A percentile compares a stretch with the other conserved stretches of the same genome.
These are phyloP conservation scores for Thalassophryne amazonica DNA, from an alignment of 2,797 vertebrate genomes.

Conservation along the genomic window DNA sequence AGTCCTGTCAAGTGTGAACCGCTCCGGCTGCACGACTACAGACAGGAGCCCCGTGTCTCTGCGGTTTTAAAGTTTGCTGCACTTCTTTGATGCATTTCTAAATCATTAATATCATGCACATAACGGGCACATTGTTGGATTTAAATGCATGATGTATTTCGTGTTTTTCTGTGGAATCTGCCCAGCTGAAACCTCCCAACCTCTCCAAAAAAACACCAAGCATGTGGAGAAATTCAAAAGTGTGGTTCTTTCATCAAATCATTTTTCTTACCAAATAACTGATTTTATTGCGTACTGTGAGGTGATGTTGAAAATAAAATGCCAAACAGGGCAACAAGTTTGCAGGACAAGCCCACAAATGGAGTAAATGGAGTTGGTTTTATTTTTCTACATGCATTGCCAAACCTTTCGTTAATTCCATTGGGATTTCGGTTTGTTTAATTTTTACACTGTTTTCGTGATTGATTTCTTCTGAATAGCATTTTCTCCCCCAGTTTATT, in stretches of 20 bases:
- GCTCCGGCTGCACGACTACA: conserved; percentile 3
- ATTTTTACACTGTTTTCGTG: too few species aligned
- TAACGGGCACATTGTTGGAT: conserved; percentile 18
- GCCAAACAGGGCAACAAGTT: conserved; percentile 63
- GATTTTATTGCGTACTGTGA: neutral
- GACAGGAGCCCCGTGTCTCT: neutral
- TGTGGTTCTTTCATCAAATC: neutral
- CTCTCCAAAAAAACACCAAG: neutral
- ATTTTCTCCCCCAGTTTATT: too few species aligned
- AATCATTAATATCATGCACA: neutral
- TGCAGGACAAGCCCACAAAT: neutral
- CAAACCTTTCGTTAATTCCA: neutral
- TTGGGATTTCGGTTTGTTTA: too few species aligned
- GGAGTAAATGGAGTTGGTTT: neutral
- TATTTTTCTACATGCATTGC: conserved; percentile 4
- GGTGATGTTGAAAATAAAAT: neutral
- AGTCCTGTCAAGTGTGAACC: conserved; percentile 12
- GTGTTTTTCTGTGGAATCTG: conserved; percentile 18
- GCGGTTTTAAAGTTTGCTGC: conserved; percentile 38
- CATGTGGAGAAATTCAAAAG: conserved; percentile 29
- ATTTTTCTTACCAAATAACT: neutral
- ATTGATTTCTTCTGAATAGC: too few species aligned
- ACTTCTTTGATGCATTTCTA: neutral
- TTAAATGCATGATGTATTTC: conserved; percentile 36
- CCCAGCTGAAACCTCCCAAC: neutral